Percentiles rank a stretch among this genome's conserved stretches.
These are phyloP conservation scores for Malurus leucopterus DNA, from an alignment of 2,797 vertebrate species.

Conservation along the genomic window DNA sequence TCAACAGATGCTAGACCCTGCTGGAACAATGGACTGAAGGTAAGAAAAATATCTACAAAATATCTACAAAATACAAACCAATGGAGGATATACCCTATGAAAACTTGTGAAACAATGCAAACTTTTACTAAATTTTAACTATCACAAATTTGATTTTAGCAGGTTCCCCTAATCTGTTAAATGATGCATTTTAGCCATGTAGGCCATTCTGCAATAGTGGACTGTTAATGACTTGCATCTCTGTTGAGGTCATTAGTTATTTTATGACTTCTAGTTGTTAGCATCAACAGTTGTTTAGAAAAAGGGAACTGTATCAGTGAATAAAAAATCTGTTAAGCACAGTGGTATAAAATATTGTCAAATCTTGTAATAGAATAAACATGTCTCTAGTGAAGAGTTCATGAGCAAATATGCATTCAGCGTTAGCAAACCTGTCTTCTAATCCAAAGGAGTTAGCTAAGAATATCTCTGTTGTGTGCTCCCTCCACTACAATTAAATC, in stretches of 20 bases:
- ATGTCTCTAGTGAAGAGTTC: not conserved
- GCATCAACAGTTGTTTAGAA: not conserved
- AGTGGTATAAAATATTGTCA: not conserved
- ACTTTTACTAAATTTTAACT: not conserved
- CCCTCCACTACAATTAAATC: not conserved
- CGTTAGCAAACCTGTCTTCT: not conserved
- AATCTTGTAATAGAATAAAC: not conserved
- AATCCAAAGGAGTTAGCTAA: not conserved
- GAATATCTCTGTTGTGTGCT: not conserved
- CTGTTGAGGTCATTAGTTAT: not conserved
- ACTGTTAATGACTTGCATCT: not conserved
- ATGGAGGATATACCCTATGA: accelerated
- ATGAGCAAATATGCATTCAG: not conserved
- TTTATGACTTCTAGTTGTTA: not conserved
- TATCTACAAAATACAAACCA: not conserved
- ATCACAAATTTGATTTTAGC: not conserved
- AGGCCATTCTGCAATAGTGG: not conserved
- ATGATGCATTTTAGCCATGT: not conserved
- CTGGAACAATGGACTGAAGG: not conserved
- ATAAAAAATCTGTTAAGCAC: not conserved
- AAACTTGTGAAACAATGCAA: not conserved
- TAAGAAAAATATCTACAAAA: not conserved
- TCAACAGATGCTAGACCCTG: not conserved
- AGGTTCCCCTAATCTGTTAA: not conserved
- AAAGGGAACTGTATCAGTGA: not conserved